A percentile compares a stretch with the other conserved stretches of the same genome.
phyloP scores from a whole-genome alignment of 2,888 invertebrate species.

The Seladonia tumulorum region DNA sequence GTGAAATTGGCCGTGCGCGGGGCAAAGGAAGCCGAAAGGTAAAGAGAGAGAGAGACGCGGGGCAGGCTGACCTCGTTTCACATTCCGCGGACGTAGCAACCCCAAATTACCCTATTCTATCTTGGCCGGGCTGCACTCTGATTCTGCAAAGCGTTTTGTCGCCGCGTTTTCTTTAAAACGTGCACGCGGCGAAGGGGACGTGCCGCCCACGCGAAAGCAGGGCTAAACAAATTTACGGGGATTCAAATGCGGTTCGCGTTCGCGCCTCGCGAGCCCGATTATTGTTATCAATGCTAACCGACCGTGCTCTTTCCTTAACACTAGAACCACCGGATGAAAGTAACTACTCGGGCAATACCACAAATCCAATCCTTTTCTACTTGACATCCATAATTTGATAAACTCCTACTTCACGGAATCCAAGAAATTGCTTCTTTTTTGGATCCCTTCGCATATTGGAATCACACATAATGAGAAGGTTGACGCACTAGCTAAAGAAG shows the following conservation, averaged over 20 bases:
- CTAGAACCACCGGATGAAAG: too few species aligned
- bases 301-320: background rate
- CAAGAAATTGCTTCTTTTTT: too few species aligned
- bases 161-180: slow-evolving; percentile 44
- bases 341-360: too few species aligned
- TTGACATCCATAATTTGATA: too few species aligned
- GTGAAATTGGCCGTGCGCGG: slow-evolving; percentile 71
- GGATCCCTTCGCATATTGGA: too few species aligned
- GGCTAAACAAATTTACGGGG: slow-evolving; percentile 50
- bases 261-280: background rate
- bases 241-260: slow-evolving; percentile 14
- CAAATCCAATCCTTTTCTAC: too few species aligned
- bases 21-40: slow-evolving; percentile 54
- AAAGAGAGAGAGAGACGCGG: slow-evolving; percentile 63
- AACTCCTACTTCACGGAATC: too few species aligned
- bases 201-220: slow-evolving; percentile 50
- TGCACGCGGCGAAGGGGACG: slow-evolving; percentile 41
- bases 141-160: slow-evolving; percentile 63
- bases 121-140: slow-evolving; percentile 64
- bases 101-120: slow-evolving; percentile 73
- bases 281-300: background rate
- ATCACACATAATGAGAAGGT: too few species aligned
- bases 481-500: too few species aligned
- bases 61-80: slow-evolving; percentile 54
- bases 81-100: slow-evolving; percentile 68